Base-by-base conservation (phyloP, 2,113 vertebrate species). In the Oryctolagus cuniculus region DNA sequence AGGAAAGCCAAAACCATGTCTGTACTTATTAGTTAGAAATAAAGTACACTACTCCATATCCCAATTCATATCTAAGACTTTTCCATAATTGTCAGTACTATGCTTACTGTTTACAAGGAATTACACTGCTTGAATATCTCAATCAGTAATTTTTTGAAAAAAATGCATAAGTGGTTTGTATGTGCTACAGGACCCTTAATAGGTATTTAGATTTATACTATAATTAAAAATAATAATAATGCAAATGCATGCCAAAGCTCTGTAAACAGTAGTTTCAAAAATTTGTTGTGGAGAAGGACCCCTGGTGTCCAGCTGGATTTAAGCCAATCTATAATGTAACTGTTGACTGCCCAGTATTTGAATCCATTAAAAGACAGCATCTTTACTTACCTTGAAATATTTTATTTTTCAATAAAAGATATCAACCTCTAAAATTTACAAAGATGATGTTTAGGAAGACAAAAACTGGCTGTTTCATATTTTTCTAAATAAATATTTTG, bases 261-360 rank as follows among this genome's bases (percentile, higher is more conserved):
- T 90, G 64, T 95, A 97, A 94, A 97, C 69, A 97, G 25, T 87
- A 92, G 95, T 97, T 97, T 87, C 66, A 81, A 78, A 91, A 87
- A 94, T 90, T 72, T 97, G 78, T 96, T 98, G 87, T 63, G 87
- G 81, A 97, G 96, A 98, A 98, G 95, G 96, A 98, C 93, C 95
- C 69, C 96, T 98, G 96, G 95, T 98, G 97, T 96, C 97, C 96
- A 96, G 90, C 70, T 98, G 96, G 97, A 97, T 96, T 97, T 96
- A 87, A 96, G 96, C 96, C 97, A 98, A 87, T 69, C 75, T 90
- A 53, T 70, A 88, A 80, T 82, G n/a, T 89, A 29, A 34, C 92
- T 97, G 44, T 83, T 94, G 83, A 96, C 93, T 94, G 55, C 72
- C 70, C 6, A 96, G 73, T 69, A 96, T 85, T 49, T 73, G 38